Evolutionary conservation across 1,140 invertebrate species (phyloP), one percentile per base, ranked within the genome.

Genomic region (Drosophila pectinifera): DNA sequence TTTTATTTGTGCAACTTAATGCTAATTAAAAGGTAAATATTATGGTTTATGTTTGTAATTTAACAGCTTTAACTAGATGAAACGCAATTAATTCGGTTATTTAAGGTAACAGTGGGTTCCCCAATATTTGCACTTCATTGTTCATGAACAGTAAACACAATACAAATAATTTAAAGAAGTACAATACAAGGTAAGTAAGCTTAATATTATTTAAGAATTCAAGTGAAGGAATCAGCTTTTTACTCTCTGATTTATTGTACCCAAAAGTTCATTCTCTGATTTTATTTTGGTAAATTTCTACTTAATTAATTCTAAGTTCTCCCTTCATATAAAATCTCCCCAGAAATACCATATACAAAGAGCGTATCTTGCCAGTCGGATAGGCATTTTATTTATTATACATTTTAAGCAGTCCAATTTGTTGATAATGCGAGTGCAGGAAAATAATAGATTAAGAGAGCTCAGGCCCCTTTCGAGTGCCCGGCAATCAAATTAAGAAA

Each of bases 401-500:
- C 65, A 69, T 69, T 68, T 26, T 69, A 69, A 28, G 11, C 46
- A 43, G 14, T 28, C 63, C 20, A 5, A 36, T 10, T 48, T 48
- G 64, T 55, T 55, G 68, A 70, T 72, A 72, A 57, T 72, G 65
- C 68, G 49, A 70, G 36, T 72, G 68, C 68, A 70, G n/a, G 16
- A 48, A 70, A 70, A 72, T 57, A 70, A 41, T 41, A 72, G 68
- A 72, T 72, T 72, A 70, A 56, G 67, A 36, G 22, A 45, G 41
- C 49, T 68, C 48, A 55, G 67, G 67, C 67, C 63, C 64, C 20
- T 63, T 64, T 68, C 31, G 63, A 55, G 62, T 69, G 48, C 31
- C 18, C 48, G 69, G 28, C 82, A 58, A 63, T 70, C 63, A 74
- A 86, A 78, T 85, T 82, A 73, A 78, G 81, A 74, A 75, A 85